Percentiles rank a stretch among this genome's conserved stretches.
Evolutionary conservation across 2,888 invertebrate species (phyloP).

Genomic region (Acanthacorydalis orientalis): DNA sequence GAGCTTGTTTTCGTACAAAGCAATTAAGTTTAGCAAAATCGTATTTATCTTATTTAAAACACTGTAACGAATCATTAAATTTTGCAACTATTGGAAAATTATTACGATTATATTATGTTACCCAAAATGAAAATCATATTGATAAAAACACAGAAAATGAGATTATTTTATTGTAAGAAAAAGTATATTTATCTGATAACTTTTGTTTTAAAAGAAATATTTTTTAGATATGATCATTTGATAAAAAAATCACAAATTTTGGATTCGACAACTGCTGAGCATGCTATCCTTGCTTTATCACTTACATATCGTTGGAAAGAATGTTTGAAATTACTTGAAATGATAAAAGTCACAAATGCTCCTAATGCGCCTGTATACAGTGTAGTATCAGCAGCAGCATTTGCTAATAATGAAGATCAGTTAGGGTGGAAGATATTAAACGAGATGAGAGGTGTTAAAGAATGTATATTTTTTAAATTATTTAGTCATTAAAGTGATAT

Average conservation of each 20-base stretch:
- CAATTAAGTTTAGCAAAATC: constrained; percentile 34
- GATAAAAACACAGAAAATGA: constrained; percentile 30
- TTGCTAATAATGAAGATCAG: constrained; percentile 33
- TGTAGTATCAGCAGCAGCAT: constrained; percentile 37
- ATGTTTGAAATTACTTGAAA: constrained; percentile 38
- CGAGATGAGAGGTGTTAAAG: constrained; percentile 27
- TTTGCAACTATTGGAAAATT: constrained; percentile 39
- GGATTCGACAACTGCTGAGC: constrained; percentile 41
- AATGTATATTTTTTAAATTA: not conserved
- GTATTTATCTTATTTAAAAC: constrained; percentile 38
- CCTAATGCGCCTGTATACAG: constrained; percentile 34
- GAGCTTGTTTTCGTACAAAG: constrained; percentile 27
- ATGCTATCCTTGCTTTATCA: constrained; percentile 42
- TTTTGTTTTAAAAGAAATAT: not conserved
- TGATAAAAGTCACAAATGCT: constrained; percentile 30
- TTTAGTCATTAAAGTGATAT: not conserved
- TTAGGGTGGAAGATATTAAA: constrained; percentile 43
- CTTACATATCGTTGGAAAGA: constrained; percentile 46
- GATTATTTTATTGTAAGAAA: constrained; percentile 32
- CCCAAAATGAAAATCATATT: constrained; percentile 20
- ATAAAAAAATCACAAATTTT: constrained; percentile 36
- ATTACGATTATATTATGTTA: constrained; percentile 32
- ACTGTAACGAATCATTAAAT: constrained; percentile 30
- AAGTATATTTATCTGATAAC: constrained; percentile 1
- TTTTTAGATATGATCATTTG: constrained; percentile 22